phyloP scores from a whole-genome alignment of 2,113 vertebrate species.

The Picathartes gymnocephalus region DNA sequence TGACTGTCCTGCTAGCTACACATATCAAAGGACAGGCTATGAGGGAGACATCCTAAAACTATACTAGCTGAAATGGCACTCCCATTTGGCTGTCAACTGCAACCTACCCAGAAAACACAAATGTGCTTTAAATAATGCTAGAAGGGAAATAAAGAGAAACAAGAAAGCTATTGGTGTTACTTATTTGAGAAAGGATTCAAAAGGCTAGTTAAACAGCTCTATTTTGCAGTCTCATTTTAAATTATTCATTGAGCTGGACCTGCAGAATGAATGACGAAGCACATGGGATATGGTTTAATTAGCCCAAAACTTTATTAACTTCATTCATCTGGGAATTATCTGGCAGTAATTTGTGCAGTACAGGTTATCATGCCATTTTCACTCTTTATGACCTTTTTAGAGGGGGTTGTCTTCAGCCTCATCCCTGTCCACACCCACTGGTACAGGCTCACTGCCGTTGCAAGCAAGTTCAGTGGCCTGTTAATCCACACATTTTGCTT shows the following conservation, averaged over 20 bases:
- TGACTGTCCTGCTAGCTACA: neutral
- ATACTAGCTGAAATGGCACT: neutral
- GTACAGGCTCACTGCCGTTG: neutral
- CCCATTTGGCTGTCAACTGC: neutral
- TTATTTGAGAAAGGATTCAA: slow-evolving; percentile 15
- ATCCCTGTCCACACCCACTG: neutral
- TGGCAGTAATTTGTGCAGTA: neutral
- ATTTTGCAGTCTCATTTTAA: slow-evolving; percentile 18
- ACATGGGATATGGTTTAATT: slow-evolving; percentile 35
- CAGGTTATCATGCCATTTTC: neutral
- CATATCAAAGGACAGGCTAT: neutral
- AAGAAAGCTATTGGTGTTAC: neutral
- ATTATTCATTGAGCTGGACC: slow-evolving; percentile 4
- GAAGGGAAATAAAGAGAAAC: neutral
- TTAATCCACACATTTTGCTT: neutral
- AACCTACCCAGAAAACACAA: neutral
- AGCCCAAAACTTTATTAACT: slow-evolving; percentile 30
- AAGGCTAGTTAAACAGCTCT: neutral
- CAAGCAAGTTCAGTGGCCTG: neutral
- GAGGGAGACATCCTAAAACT: neutral
- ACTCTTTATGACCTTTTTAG: neutral
- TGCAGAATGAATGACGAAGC: neutral
- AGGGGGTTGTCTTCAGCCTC: neutral
- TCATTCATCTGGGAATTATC: neutral
- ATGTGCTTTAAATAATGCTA: neutral